Percentiles rank a stretch among this genome's conserved stretches.
phyloP scores from a whole-genome alignment of 2,888 invertebrate species.

The Noctua janthe region DNA sequence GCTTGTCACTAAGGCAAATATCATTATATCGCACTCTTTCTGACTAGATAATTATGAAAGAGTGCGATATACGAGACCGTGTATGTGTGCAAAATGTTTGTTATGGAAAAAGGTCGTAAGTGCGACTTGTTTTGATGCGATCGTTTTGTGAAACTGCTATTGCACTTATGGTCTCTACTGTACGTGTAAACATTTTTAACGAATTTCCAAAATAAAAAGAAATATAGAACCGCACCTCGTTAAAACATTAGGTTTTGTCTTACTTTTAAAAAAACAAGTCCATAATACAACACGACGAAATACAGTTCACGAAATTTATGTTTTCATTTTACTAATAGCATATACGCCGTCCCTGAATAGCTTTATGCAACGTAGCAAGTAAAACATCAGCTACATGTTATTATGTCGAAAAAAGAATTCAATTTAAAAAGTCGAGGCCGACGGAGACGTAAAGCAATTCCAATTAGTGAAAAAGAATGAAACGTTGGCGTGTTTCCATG shows the following conservation, averaged over 20 bases:
- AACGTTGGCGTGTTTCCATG: conserved; percentile 53
- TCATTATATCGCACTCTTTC: too few relatives aligned
- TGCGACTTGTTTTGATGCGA: too few relatives aligned
- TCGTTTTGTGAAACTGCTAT: too few relatives aligned
- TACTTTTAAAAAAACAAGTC: conserved; percentile 46
- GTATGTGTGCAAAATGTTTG: too few relatives aligned
- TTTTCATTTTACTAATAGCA: conserved; percentile 65
- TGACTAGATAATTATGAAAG: too few relatives aligned
- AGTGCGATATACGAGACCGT: too few relatives aligned
- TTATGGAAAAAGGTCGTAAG: too few relatives aligned
- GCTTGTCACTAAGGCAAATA: too few relatives aligned
- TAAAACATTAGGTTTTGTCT: conserved; percentile 25
- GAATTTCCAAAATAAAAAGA: neutral
- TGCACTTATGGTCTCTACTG: too few relatives aligned
- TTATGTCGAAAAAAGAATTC: conserved; percentile 60
- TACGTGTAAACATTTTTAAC: neutral
- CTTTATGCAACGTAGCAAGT: conserved; percentile 45
- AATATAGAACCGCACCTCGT: conserved; percentile 6
- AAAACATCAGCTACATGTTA: conserved; percentile 54
- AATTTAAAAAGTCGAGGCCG: conserved; percentile 61
- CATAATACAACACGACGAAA: conserved; percentile 29
- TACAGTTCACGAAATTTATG: conserved; percentile 53
- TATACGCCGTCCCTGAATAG: conserved; percentile 42
- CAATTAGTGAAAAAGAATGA: conserved; percentile 66
- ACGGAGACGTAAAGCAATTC: conserved; percentile 59